Percentiles rank a stretch among this genome's conserved stretches.
These are phyloP conservation scores for Danio aesculapii DNA, from an alignment of 2,797 vertebrate species.

Conservation along the genomic window DNA sequence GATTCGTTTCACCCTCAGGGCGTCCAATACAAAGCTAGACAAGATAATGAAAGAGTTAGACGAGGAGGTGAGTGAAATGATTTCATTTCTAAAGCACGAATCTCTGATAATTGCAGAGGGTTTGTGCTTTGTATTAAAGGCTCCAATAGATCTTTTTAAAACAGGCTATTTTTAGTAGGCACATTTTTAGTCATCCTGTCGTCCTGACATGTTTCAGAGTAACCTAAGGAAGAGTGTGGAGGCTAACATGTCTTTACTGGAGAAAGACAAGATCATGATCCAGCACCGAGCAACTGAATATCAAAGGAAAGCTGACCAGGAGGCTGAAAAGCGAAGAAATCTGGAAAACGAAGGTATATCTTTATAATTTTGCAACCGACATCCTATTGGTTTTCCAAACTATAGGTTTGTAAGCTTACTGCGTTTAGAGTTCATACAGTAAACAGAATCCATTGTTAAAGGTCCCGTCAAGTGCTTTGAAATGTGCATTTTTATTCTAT, in stretches of 20 bases:
- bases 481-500: too few relatives aligned
- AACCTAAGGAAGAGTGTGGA: slow-evolving; percentile 89
- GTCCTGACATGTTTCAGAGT: slow-evolving; percentile 64
- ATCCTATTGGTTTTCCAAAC: not conserved
- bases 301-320: slow-evolving; percentile 97
- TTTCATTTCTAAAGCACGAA: slow-evolving; percentile 7
- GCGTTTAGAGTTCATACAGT: too few relatives aligned
- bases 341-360: slow-evolving; percentile 93
- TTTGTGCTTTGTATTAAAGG: not conserved
- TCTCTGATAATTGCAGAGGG: slow-evolving; percentile 6
- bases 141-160: not conserved
- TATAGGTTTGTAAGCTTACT: not conserved
- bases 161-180: slow-evolving; percentile 31
- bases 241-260: slow-evolving; percentile 86
- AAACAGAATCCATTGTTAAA: too few relatives aligned
- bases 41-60: slow-evolving; percentile 98
- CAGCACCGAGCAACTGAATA: slow-evolving; percentile 93
- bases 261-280: slow-evolving; percentile 94
- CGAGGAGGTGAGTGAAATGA: slow-evolving; percentile 86
- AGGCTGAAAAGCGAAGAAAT: slow-evolving; percentile 94
- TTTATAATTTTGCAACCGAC: not conserved
- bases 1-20: slow-evolving; percentile 72
- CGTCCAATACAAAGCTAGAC: slow-evolving; percentile 93
- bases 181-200: slow-evolving; percentile 26
- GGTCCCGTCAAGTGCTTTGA: too few relatives aligned